Evolutionary conservation across 2,113 vertebrate genomes (phyloP), one percentile per base, ranked within the genome.

Genomic region (Vidua macroura): DNA sequence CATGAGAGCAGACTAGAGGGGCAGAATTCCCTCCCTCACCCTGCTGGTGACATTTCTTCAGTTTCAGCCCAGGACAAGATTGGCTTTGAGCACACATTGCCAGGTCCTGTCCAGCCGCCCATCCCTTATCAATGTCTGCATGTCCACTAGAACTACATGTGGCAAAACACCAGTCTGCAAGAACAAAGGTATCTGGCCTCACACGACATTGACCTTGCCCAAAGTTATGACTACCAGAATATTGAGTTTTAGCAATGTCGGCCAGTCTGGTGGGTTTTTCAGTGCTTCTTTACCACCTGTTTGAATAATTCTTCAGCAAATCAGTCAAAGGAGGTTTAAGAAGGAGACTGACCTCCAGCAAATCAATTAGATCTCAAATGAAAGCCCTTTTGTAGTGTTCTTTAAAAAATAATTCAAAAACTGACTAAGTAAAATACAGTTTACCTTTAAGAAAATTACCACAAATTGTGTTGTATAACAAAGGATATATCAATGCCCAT

Each of bases 381-480:
- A 94, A 94, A 88, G 20, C 4, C 18, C 22, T 92, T 83, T 66
- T 60, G 33, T 64, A 74, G 13, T 70, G 27, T 77, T 73, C 21
- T 56, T 67, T 85, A 39, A 44, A 75, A 75, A 33, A 56, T 66
- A 44, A 56, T 39, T 11, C 48, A 69, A 80, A 55, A 17, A 7
- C 7, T 1, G 1, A 3, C 17, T 31, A 62, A 91, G 88, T 92
- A 93, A 97, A 96, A 97, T 95, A 93, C 41, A 49, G 73, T 88
- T 96, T 95, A 90, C n/a, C 31, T 93, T 92, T 86, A 88, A 92
- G 88, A 96, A 96, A 95, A 90, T 44, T 86, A 81, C 31, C 11
- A 30, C 31, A n/a, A 88, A 96, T 78, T 81, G 24, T 83, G 60
- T 80, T 92, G 10, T 93, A 86, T 96, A 95, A 95, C 35, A 90